Evolutionary conservation across 2,113 vertebrate species (phyloP), one percentile per base, ranked within the genome.

Genomic region (Chamaetylas fuelleborni): DNA sequence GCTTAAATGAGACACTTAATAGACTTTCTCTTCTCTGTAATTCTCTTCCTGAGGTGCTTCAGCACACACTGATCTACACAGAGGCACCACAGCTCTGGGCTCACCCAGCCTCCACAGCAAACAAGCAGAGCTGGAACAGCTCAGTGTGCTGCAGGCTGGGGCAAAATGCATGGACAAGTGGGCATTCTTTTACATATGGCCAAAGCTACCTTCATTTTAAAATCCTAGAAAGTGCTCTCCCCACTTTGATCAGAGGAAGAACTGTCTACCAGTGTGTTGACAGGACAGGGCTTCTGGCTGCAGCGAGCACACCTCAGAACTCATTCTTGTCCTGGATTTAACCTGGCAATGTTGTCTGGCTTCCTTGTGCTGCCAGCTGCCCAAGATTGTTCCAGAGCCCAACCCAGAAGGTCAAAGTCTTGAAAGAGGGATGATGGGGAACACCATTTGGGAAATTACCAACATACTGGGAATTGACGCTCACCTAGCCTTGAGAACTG

Each of bases 91-190:
- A 8, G 22, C 40, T 76, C 62, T 25, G 43, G 20, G 45, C 26
- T 91, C 43, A 28, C 17, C 17, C 57, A 36, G n/a, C 28, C 34
- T 62, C 50, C 4, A 0, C 50, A 67, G 78, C 51, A 48, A 36
- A 23, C 4, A 4, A 64, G 20, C 22, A 28, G 18, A 43, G 74
- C 25, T 0, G 0, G 61, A 58, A 12, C 8, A 4, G 22, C 11
- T 11, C 20, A 24, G 19, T 4, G 10, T n/a, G 40, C 40, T 47
- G 53, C 53, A 69, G 47, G 16, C 8, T 2, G 2, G 33, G 50
- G 17, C 57, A 61, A 58, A 77, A 26, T 3, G 1, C 42, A 62
- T 7, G 28, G n/a, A 38, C n/a, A 69, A 65, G 12, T 4, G 28
- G 20, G 11, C 16, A 11, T 80, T 82, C 47, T 71, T 82, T 66